phyloP scores from a whole-genome alignment of 2,113 vertebrate species.

The Limnothrissa miodon region DNA sequence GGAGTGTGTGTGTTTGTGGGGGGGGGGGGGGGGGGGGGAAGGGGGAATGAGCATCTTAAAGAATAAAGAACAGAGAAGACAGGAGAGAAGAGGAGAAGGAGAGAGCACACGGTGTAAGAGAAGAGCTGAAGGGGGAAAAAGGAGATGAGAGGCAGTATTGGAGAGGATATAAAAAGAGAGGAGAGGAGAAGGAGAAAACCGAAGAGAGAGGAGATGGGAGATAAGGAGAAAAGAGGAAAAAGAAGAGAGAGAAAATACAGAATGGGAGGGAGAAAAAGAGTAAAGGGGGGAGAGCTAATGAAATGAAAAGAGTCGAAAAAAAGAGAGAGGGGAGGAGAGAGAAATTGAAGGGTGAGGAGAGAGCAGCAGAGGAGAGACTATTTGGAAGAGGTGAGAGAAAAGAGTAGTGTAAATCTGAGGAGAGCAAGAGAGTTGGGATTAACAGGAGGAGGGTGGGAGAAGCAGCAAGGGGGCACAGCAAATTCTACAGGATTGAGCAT shows the following conservation, averaged over 20 bases:
- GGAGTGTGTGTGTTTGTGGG: no score
- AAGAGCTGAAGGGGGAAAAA: no score
- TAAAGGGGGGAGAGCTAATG: background rate
- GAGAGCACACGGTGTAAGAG: background rate
- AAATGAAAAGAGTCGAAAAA: no score
- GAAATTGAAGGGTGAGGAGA: background rate
- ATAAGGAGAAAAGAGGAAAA: background rate
- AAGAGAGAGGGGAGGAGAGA: background rate
- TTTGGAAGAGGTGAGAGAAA: background rate
- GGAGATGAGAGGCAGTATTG: background rate
- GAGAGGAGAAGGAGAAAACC: background rate
- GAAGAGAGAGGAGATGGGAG: background rate
- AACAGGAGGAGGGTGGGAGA: background rate
- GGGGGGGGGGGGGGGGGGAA: background rate
- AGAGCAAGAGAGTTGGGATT: background rate
- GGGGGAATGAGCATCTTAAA: background rate
- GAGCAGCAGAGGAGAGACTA: background rate
- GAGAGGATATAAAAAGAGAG: background rate
- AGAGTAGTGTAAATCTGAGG: background rate
- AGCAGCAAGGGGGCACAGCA: background rate
- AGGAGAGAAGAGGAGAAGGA: background rate
- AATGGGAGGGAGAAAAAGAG: background rate
- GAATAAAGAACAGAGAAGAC: background rate
- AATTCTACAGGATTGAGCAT: slow-evolving; percentile 3
- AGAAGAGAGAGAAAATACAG: background rate